phyloP scores from a whole-genome alignment of 2,113 vertebrate species.

The Sula dactylatra region DNA sequence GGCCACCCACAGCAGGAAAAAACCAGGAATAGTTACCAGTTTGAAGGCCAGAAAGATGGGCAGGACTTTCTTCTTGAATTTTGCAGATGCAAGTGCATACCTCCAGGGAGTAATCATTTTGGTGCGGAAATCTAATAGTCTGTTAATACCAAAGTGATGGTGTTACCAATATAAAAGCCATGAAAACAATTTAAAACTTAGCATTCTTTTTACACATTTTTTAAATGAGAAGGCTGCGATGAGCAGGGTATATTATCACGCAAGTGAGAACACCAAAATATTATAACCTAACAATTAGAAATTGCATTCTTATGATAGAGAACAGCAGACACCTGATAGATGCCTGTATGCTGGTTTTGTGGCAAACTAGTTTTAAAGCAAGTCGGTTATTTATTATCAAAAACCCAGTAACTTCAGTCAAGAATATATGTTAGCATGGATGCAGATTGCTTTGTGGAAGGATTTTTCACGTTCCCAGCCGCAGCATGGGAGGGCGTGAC shows the following conservation, averaged over 20 bases:
- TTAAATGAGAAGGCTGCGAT: neutral
- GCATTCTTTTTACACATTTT: neutral
- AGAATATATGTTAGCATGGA: neutral
- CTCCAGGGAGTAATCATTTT: constrained; percentile 70
- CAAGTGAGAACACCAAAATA: neutral
- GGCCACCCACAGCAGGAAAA: neutral
- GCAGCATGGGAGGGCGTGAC: neutral
- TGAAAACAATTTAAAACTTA: neutral
- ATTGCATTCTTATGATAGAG: neutral
- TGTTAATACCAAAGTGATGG: constrained; percentile 49
- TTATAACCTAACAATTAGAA: neutral
- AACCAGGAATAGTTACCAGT: constrained; percentile 70
- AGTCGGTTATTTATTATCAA: neutral
- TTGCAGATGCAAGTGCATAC: constrained; percentile 83
- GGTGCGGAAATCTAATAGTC: constrained; percentile 81
- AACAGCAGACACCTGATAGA: neutral
- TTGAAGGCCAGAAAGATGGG: constrained; percentile 86
- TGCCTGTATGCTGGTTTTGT: neutral
- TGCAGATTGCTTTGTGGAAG: neutral
- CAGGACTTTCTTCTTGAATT: constrained; percentile 84
- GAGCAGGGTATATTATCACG: neutral
- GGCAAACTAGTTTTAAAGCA: neutral
- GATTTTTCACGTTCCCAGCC: neutral
- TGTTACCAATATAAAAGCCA: neutral
- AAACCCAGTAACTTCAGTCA: neutral